phyloP scores from a whole-genome alignment of 2,888 invertebrate genomes.

The Andrena fulva region DNA sequence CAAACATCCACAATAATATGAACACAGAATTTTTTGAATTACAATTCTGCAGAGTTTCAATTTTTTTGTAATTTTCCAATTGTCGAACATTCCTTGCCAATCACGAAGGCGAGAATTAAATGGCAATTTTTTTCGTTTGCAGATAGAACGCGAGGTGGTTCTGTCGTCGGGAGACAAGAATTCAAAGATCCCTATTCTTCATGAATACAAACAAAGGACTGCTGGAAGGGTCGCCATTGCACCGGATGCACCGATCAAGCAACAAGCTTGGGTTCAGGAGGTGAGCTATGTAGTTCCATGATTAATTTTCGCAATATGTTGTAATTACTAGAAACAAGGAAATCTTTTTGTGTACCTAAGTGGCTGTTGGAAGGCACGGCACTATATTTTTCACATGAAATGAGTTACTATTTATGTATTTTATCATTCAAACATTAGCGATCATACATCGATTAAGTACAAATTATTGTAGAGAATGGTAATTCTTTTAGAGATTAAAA shows the following conservation, averaged over 20 bases:
- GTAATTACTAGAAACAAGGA: neutral
- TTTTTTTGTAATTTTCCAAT: neutral
- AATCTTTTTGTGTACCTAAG: neutral
- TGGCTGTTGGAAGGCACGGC: neutral
- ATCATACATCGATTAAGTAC: no score
- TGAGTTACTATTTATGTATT: no score
- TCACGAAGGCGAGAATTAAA: neutral
- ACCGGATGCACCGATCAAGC: conserved; percentile 91
- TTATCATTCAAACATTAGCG: no score
- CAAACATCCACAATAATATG: no score
- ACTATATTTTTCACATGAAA: no score
- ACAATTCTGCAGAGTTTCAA: neutral
- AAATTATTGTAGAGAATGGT: no score
- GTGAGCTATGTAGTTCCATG: conserved; percentile 70
- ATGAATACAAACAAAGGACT: conserved; percentile 89
- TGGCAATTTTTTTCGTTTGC: conserved; percentile 71
- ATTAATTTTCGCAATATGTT: conserved; percentile 1
- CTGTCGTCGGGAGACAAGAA: conserved; percentile 91
- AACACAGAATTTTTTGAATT: no score
- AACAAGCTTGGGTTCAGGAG: conserved; percentile 89
- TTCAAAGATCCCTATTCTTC: conserved; percentile 91
- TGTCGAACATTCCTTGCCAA: no score
- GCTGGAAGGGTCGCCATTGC: conserved; percentile 87
- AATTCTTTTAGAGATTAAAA: no score
- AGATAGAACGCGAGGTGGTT: conserved; percentile 93